These are phyloP conservation scores for Alcedo atthis DNA, from an alignment of 2,797 vertebrate species.

Conservation along the genomic window DNA sequence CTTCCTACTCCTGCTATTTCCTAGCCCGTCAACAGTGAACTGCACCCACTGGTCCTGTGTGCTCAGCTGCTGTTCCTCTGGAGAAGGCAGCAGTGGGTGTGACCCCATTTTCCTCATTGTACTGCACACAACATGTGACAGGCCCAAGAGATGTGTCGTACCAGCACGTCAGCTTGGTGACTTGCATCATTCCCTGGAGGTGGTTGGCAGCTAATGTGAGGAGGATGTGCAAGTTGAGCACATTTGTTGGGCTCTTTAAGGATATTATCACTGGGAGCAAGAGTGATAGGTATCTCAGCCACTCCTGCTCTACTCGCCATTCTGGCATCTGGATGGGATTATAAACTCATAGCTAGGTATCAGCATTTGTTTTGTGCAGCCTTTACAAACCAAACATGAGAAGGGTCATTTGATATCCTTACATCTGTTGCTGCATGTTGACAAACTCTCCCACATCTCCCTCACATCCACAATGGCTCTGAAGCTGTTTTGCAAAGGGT, in stretches of 20 bases:
- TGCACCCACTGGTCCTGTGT: not conserved
- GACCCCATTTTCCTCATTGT: not conserved
- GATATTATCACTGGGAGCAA: not conserved
- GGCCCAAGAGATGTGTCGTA: not conserved
- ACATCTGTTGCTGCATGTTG: not conserved
- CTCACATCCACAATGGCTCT: fast-evolving
- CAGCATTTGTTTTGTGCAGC: not conserved
- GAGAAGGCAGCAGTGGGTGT: not conserved
- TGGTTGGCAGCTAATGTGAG: not conserved
- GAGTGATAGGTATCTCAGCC: not conserved
- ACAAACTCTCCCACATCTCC: not conserved
- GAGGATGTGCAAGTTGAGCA: fast-evolving
- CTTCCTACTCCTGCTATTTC: not conserved
- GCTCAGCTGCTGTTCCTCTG: not conserved
- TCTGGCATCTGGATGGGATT: slow-evolving; percentile 3
- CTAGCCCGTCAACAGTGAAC: not conserved
- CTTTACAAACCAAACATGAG: not conserved
- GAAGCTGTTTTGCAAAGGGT: not conserved
- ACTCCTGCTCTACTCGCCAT: not conserved
- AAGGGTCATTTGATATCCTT: not conserved
- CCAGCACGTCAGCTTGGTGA: not conserved
- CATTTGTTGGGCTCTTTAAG: not conserved
- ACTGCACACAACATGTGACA: not conserved
- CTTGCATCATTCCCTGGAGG: not conserved
- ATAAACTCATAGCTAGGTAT: not conserved